A percentile compares a stretch with the other conserved stretches of the same genome.
These are phyloP conservation scores for Sprattus sprattus DNA, from an alignment of 2,113 vertebrate species.

Conservation along the genomic window DNA sequence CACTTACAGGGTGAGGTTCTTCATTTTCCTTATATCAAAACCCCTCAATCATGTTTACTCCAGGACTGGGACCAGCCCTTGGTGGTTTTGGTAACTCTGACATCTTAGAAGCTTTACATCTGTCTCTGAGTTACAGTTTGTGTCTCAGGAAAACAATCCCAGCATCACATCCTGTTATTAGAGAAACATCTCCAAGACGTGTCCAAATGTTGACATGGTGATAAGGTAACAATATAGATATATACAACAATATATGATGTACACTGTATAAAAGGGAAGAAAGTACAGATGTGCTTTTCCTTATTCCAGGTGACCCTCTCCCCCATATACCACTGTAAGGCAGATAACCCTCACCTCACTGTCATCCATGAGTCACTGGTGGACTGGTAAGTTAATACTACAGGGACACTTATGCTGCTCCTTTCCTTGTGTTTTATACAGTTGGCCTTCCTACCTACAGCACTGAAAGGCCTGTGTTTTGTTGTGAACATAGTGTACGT, in stretches of 20 bases:
- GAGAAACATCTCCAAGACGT: neutral
- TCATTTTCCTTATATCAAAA: neutral
- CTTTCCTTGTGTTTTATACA: neutral
- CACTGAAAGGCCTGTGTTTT: neutral
- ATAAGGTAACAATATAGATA: neutral
- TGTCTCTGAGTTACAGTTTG: too few species aligned
- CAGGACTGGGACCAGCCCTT: neutral
- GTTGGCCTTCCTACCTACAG: neutral
- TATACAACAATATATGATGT: neutral
- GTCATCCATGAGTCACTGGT: neutral
- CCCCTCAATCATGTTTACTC: neutral
- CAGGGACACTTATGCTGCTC: neutral
- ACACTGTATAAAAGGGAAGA: neutral
- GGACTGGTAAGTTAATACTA: neutral
- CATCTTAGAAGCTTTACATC: neutral
- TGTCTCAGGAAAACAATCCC: too few species aligned
- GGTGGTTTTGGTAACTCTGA: neutral
- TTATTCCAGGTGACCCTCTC: neutral
- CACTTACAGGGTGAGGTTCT: neutral
- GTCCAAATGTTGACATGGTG: neutral
- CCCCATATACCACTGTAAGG: neutral
- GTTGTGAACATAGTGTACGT: neutral
- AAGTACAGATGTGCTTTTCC: neutral
- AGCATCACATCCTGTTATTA: neutral
- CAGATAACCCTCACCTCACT: neutral